A percentile compares a stretch with the other conserved stretches of the same genome.
Conservation (phyloP, 2,113 vertebrate species). For the Morone saxatilis region DNA sequence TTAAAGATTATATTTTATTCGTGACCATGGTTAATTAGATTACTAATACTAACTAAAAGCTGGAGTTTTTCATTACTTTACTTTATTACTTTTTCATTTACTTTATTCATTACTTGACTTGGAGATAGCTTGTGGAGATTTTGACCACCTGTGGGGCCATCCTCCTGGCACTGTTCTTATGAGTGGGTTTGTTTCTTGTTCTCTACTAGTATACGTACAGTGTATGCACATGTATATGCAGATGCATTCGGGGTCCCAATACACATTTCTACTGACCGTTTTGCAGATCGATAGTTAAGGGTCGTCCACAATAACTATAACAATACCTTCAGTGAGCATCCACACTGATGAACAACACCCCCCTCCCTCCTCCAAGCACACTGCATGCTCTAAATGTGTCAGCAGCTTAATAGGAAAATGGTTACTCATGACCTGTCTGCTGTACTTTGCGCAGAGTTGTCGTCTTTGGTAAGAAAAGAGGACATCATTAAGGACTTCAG, state of each 20-base stretch:
- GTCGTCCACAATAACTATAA: no score
- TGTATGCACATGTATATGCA: constrained; percentile 3
- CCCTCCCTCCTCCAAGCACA: no score
- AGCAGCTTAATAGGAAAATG: no score
- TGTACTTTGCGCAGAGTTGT: no score
- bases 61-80: neutral
- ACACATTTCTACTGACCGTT: neutral
- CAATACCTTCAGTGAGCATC: no score
- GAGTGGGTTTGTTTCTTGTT: neutral
- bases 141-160: neutral
- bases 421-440: no score
- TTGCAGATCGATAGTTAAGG: neutral
- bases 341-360: no score
- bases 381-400: no score
- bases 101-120: neutral
- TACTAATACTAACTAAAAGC: no score
- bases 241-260: neutral
- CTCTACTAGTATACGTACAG: neutral
- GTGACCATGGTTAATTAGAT: neutral
- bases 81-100: neutral
- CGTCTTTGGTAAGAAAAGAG: no score
- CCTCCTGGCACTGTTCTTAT: neutral
- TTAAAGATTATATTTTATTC: neutral
- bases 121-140: neutral
- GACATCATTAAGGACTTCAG: no score